phyloP scores from a whole-genome alignment of 1,140 invertebrate genomes.

The Lepidurus couesii region DNA sequence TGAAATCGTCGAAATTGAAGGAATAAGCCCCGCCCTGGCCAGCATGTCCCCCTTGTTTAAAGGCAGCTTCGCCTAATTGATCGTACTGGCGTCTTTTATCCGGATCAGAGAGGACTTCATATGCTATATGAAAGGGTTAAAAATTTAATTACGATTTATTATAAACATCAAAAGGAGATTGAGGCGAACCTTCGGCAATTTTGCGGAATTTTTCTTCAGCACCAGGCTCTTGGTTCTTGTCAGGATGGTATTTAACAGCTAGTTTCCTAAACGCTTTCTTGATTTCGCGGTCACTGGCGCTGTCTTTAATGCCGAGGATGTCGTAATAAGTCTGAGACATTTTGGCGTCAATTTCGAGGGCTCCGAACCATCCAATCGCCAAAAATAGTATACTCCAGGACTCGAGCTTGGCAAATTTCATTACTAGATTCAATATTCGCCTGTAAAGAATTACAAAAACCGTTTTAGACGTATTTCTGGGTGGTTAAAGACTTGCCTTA shows the following conservation, averaged over 20 bases:
- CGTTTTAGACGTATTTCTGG: not conserved
- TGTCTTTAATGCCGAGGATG: slow-evolving; percentile 44
- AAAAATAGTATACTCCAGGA: not conserved
- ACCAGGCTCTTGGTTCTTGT: slow-evolving; percentile 46
- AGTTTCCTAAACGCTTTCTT: slow-evolving; percentile 55
- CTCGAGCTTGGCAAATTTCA: not conserved
- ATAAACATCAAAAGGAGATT: slow-evolving; percentile 6
- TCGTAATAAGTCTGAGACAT: slow-evolving; percentile 44
- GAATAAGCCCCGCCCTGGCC: slow-evolving; percentile 34
- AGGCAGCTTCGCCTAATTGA: slow-evolving; percentile 39
- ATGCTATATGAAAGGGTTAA: slow-evolving; percentile 39
- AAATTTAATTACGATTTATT: not conserved
- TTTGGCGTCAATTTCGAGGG: not conserved
- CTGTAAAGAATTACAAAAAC: not conserved
- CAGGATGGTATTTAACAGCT: slow-evolving; percentile 49
- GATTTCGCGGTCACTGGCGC: slow-evolving; percentile 46
- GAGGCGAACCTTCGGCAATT: slow-evolving; percentile 44
- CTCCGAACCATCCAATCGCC: not conserved
- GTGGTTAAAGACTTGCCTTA: not conserved
- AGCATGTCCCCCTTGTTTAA: slow-evolving; percentile 33
- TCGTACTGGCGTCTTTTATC: slow-evolving; percentile 45
- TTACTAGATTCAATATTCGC: not conserved
- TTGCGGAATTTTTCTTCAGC: slow-evolving; percentile 47
- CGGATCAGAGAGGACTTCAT: slow-evolving; percentile 45
- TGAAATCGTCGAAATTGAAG: slow-evolving; percentile 44